Evolutionary conservation across 2,797 vertebrate species (phyloP).

Genomic region (Coregonus ussuriensis): DNA sequence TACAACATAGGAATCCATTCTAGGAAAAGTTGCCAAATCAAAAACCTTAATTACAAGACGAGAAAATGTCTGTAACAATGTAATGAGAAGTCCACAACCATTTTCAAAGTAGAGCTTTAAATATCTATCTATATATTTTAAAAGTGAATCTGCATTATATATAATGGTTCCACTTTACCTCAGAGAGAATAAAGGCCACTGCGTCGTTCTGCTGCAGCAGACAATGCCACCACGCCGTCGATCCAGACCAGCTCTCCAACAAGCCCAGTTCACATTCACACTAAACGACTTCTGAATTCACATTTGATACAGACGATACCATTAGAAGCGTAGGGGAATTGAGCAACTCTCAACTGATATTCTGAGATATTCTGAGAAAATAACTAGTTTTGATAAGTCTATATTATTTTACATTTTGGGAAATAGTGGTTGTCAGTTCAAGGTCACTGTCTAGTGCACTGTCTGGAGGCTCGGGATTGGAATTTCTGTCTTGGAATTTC

Average conservation of each 20-base stretch:
- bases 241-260: constrained; percentile 40
- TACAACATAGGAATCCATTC: constrained; percentile 4
- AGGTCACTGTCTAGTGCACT: constrained; percentile 95
- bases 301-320: constrained; percentile 46
- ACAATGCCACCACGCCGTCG: constrained; percentile 52
- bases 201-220: constrained; percentile 51
- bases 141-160: constrained; percentile 23
- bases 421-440: constrained; percentile 81
- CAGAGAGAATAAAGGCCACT: constrained; percentile 53
- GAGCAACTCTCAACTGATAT: not conserved
- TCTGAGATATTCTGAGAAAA: not conserved
- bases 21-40: constrained; percentile 2
- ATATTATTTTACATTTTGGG: constrained; percentile 18
- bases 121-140: no score
- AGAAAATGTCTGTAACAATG: not conserved
- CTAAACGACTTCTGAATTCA: constrained; percentile 44
- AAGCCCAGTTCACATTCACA: constrained; percentile 57
- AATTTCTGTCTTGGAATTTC: constrained; percentile 73
- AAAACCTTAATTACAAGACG: constrained; percentile 26
- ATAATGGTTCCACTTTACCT: constrained; percentile 60
- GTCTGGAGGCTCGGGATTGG: constrained; percentile 73
- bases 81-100: constrained; percentile 1
- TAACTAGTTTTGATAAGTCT: not conserved
- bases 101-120: constrained; percentile 8
- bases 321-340: constrained; percentile 15